Conservation (phyloP, 2,797 vertebrate genomes). For the Scolopax bukidnonensis region DNA sequence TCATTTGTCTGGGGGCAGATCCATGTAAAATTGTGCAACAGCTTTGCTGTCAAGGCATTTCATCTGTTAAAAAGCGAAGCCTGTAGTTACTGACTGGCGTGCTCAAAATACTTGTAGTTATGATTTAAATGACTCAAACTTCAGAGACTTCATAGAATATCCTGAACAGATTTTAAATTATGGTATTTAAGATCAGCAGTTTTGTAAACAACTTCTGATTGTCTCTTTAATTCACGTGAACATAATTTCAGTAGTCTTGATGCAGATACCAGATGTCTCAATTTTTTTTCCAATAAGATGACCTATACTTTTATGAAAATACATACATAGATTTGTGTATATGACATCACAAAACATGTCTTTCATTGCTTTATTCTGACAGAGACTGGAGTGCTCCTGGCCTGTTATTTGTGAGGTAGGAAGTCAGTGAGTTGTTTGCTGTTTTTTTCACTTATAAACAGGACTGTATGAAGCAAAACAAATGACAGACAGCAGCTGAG, state of each 20-base stretch:
- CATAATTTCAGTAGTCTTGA: neutral
- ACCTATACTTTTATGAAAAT: neutral
- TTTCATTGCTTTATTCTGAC: neutral
- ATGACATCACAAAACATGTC: neutral
- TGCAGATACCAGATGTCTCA: neutral
- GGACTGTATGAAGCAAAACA: neutral
- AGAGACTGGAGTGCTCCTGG: neutral
- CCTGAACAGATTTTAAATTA: neutral
- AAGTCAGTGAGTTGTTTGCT: neutral
- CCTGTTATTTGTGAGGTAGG: neutral
- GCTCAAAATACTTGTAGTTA: neutral
- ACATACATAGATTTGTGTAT: neutral
- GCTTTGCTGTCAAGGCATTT: neutral
- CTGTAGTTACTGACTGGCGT: neutral
- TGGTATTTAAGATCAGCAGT: neutral
- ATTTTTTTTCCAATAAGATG: neutral
- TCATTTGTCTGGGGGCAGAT: fast-evolving
- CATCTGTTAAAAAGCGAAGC: neutral
- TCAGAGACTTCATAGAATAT: fast-evolving
- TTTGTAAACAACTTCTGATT: neutral
- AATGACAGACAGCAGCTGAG: neutral
- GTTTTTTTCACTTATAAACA: neutral
- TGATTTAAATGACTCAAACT: neutral
- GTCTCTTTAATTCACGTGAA: neutral
- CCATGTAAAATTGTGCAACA: neutral